phyloP scores from a whole-genome alignment of 92 coral and sea anemone genomes.

The Porites lobata region DNA sequence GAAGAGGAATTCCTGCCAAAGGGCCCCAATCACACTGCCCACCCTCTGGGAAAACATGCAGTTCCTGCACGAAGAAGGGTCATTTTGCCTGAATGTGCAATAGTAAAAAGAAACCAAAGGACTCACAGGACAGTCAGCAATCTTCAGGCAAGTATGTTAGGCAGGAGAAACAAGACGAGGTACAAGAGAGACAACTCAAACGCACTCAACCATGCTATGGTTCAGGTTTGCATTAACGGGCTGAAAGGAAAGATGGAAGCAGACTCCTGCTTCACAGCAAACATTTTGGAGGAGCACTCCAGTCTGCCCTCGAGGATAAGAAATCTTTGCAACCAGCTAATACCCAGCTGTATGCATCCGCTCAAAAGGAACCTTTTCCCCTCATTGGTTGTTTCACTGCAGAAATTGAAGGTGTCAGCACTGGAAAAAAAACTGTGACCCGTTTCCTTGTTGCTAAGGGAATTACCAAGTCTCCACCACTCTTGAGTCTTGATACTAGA shows the following conservation, averaged over 20 bases:
- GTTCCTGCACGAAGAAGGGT: slow-evolving; percentile 12
- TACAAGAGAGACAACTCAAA: no score
- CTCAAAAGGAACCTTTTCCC: slow-evolving; percentile 40
- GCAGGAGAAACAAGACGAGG: no score
- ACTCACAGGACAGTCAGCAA: neutral
- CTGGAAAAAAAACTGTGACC: slow-evolving; percentile 19
- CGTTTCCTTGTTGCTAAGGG: slow-evolving; percentile 55
- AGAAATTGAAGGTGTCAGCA: slow-evolving; percentile 43
- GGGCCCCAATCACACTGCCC: slow-evolving; percentile 42
- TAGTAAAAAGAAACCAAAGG: slow-evolving; percentile 21
- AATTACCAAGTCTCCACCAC: slow-evolving; percentile 42
- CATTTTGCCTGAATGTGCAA: slow-evolving; percentile 47
- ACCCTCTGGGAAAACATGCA: slow-evolving; percentile 24
- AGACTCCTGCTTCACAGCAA: slow-evolving; percentile 49
- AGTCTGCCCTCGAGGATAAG: slow-evolving; percentile 13
- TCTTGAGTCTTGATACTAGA: slow-evolving; percentile 51
- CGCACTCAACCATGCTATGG: neutral
- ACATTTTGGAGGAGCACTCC: slow-evolving; percentile 41
- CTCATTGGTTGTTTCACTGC: slow-evolving; percentile 54
- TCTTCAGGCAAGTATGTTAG: no score
- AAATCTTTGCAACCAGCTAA: slow-evolving; percentile 7
- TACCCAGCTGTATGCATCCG: slow-evolving; percentile 40
- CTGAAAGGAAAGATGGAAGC: slow-evolving; percentile 53
- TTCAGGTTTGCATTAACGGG: slow-evolving; percentile 42
- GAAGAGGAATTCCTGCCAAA: neutral